Conservation (phyloP, 2,113 vertebrate genomes). For the Nothoprocta perdicaria region DNA sequence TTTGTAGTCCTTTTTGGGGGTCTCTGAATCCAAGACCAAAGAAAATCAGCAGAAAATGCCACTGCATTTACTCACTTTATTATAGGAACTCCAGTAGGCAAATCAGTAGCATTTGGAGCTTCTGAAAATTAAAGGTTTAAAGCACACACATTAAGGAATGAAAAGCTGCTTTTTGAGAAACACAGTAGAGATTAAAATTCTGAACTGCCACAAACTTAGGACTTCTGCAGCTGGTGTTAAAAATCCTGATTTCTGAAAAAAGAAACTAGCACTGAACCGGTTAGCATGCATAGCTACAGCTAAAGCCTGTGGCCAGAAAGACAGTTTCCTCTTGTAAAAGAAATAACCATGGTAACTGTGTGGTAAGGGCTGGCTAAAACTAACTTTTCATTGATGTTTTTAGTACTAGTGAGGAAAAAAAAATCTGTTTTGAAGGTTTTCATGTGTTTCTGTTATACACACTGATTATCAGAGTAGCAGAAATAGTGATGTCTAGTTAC, state of each 20-base stretch:
- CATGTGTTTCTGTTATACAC: neutral
- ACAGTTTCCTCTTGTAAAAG: neutral
- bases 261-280: neutral
- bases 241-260: neutral
- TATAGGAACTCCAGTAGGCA: neutral
- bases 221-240: neutral
- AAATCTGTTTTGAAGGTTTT: neutral
- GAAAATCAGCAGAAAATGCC: neutral
- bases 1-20: neutral
- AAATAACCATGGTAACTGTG: neutral
- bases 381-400: neutral
- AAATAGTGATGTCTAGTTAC: neutral
- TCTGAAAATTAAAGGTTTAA: neutral
- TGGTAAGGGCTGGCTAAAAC: neutral
- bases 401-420: neutral
- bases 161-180: constrained; percentile 1
- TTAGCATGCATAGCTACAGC: neutral
- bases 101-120: neutral
- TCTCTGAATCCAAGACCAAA: neutral
- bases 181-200: neutral
- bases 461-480: neutral
- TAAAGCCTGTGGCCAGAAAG: neutral
- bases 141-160: neutral
- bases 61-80: neutral
- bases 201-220: neutral